Evolutionary conservation across 2,797 vertebrate genomes (phyloP).

Genomic region (Melanotaenia trifasciata): DNA sequence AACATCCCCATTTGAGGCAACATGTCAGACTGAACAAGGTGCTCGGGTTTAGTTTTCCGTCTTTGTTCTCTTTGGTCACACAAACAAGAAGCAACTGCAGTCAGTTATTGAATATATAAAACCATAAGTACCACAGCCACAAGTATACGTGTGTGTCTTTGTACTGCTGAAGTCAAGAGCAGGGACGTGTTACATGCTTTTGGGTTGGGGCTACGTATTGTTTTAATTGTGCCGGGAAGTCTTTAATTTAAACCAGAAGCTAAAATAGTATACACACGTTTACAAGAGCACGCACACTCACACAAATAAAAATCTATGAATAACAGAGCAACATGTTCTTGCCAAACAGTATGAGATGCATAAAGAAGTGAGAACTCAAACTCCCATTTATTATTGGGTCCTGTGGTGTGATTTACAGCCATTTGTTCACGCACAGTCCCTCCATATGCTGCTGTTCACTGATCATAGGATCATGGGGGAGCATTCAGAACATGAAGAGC

Average conservation of each 20-base stretch:
- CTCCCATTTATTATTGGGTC: constrained; percentile 37
- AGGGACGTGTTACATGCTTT: constrained; percentile 37
- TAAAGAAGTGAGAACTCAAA: constrained; percentile 23
- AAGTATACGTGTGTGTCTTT: constrained; percentile 3
- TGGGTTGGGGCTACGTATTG: constrained; percentile 50
- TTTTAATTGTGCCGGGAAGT: constrained; percentile 69
- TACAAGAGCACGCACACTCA: constrained; percentile 13
- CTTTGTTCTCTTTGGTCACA: constrained; percentile 53
- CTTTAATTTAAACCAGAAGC: constrained; percentile 71
- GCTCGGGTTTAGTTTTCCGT: constrained; percentile 26
- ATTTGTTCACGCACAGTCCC: constrained; percentile 2
- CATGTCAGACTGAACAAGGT: constrained; percentile 21
- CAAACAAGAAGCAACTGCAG: constrained; percentile 58
- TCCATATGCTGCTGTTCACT: constrained; percentile 40
- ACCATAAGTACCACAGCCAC: constrained; percentile 31
- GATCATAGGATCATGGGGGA: neutral
- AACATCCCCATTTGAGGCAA: constrained; percentile 20
- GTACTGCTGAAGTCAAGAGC: constrained; percentile 49
- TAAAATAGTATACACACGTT: constrained; percentile 17
- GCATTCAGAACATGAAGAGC: constrained; percentile 18
- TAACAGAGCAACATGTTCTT: constrained; percentile 5
- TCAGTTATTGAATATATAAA: constrained; percentile 68
- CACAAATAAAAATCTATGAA: constrained; percentile 21
- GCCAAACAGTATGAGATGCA: constrained; percentile 30
- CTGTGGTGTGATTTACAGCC: constrained; percentile 46